phyloP scores from a whole-genome alignment of 2,113 vertebrate genomes.

The Vireo altiloquus region DNA sequence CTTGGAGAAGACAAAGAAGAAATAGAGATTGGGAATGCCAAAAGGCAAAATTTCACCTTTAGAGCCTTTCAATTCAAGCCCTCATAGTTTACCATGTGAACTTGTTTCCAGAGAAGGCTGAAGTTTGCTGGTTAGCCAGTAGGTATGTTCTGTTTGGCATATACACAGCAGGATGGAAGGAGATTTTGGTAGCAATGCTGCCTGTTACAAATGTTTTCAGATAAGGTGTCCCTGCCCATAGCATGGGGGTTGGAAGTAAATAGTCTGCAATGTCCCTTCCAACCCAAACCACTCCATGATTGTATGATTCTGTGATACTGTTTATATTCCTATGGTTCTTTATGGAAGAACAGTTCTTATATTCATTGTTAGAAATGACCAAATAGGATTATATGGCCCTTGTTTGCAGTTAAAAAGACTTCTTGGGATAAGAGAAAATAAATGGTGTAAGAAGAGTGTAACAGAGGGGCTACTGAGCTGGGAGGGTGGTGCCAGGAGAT shows the following conservation, averaged over 20 bases:
- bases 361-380: neutral
- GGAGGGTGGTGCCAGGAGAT: neutral
- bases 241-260: neutral
- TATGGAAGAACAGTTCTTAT: neutral
- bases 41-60: neutral
- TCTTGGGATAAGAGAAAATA: neutral
- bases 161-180: neutral
- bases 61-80: neutral
- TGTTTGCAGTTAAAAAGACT: rapidly evolving
- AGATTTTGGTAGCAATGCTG: neutral
- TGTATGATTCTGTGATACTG: neutral
- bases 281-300: neutral
- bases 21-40: neutral
- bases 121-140: neutral
- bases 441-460: neutral
- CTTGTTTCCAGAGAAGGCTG: neutral
- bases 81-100: neutral
- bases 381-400: neutral
- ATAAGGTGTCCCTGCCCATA: neutral
- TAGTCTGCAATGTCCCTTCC: neutral
- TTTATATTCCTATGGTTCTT: neutral
- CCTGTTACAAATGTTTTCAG: neutral
- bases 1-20: neutral
- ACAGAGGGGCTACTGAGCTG: neutral
- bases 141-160: neutral